Evolutionary conservation across 2,797 vertebrate genomes (phyloP).

Genomic region (Ctenochaetus hawaiiensis): DNA sequence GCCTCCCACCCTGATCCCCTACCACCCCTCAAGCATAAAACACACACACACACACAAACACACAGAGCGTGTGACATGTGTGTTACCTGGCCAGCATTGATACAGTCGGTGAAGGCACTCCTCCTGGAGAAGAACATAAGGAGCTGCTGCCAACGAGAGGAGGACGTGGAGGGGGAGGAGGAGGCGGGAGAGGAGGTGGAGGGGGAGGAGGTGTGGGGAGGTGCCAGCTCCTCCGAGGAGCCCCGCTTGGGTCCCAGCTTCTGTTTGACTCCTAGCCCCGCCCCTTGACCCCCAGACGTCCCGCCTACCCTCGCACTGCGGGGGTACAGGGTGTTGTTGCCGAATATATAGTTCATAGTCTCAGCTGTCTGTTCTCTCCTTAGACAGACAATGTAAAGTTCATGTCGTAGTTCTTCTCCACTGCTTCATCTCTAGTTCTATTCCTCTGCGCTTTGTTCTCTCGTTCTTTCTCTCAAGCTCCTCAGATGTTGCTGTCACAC

Average conservation of each 20-base stretch:
- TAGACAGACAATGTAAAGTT: conserved; percentile 42
- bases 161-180: conserved; percentile 87
- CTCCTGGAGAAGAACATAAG: conserved; percentile 95
- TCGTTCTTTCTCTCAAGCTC: conserved; percentile 7
- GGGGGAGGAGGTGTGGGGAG: conserved; percentile 74
- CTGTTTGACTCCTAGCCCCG: conserved; percentile 89
- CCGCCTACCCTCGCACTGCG: conserved; percentile 88
- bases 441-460: conserved; percentile 22
- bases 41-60: conserved; percentile 19
- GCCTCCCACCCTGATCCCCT: conserved; percentile 57
- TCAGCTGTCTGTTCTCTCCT: conserved; percentile 42
- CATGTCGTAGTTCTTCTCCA: conserved; percentile 45
- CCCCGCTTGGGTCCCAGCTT: conserved; percentile 93
- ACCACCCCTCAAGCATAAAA: conserved; percentile 49
- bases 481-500: conserved; percentile 39
- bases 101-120: conserved; percentile 97
- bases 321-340: conserved; percentile 96
- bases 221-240: conserved; percentile 91
- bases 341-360: conserved; percentile 99
- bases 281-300: conserved; percentile 77
- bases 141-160: conserved; percentile 96
- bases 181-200: conserved; percentile 84
- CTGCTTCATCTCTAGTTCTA: conserved; percentile 60
- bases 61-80: conserved; percentile 43
- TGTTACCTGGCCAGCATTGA: conserved; percentile 94